Evolutionary conservation across 2,797 vertebrate species (phyloP).

Genomic region (Hemibagrus guttatus): DNA sequence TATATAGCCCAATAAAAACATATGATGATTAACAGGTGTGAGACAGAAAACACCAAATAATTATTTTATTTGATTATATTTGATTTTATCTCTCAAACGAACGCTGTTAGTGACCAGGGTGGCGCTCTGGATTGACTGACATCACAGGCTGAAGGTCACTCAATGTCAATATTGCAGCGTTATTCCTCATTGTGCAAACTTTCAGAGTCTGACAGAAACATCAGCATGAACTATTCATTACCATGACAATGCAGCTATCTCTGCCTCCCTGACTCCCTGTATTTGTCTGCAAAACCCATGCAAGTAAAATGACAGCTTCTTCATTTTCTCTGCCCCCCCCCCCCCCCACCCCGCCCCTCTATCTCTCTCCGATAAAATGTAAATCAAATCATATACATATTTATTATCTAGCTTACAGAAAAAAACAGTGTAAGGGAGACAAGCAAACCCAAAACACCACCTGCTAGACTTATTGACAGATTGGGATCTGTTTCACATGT

Average conservation of each 20-base stretch:
- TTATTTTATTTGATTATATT: too few relatives aligned
- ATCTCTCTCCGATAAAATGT: slow-evolving; percentile 16
- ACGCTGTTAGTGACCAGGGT: background rate
- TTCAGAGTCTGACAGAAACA: slow-evolving; percentile 36
- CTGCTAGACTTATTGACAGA: background rate
- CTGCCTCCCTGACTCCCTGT: background rate
- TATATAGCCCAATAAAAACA: background rate
- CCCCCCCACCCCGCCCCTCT: background rate
- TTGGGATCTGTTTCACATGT: background rate
- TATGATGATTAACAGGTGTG: background rate
- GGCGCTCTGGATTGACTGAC: background rate
- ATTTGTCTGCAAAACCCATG: slow-evolving; percentile 4
- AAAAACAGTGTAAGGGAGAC: background rate
- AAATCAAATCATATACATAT: slow-evolving; percentile 27
- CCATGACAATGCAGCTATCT: slow-evolving; percentile 16
- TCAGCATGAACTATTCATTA: slow-evolving; percentile 37
- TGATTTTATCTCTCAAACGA: background rate
- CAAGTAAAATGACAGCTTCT: background rate
- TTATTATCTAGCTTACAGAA: background rate
- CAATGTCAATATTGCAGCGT: background rate
- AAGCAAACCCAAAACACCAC: background rate
- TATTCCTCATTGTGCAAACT: background rate
- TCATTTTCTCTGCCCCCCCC: background rate
- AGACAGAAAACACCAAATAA: too few relatives aligned
- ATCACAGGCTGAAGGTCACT: slow-evolving; percentile 2